These are phyloP conservation scores for Cephalopholis sonnerati DNA, from an alignment of 2,113 vertebrate species.

Conservation along the genomic window DNA sequence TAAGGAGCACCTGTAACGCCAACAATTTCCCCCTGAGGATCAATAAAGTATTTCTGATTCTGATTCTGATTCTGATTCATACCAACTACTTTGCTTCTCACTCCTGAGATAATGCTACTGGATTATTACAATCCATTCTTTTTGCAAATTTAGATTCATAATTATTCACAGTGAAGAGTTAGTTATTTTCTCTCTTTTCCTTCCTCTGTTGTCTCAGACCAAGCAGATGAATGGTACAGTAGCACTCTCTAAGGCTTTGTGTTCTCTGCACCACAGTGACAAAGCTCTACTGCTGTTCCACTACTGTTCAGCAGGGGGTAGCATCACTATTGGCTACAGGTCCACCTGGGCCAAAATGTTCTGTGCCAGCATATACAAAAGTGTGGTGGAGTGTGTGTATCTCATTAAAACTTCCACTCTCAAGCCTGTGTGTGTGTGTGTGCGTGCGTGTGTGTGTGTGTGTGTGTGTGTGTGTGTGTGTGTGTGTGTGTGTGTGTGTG, in stretches of 20 bases:
- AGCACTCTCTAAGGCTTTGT: not conserved
- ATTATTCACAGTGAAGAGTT: not conserved
- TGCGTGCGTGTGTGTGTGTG: no score
- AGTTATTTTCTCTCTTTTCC: not conserved
- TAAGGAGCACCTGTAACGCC: no score
- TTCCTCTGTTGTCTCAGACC: not conserved
- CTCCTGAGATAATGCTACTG: not conserved
- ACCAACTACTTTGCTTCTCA: not conserved
- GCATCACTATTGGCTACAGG: not conserved
- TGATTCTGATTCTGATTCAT: no score
- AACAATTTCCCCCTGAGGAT: no score
- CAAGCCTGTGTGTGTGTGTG: no score
- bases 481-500: no score
- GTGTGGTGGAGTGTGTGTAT: not conserved
- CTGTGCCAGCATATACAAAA: no score
- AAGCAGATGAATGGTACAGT: not conserved
- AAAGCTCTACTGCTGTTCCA: slow-evolving; percentile 44
- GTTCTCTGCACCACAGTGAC: not conserved
- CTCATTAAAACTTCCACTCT: no score
- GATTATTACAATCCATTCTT: not conserved
- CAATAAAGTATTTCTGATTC: no score
- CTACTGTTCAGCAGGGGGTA: slow-evolving; percentile 61
- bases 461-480: no score
- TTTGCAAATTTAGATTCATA: not conserved
- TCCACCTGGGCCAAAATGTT: slow-evolving; percentile 21